Conservation (phyloP, 2,113 vertebrate species). For the Varanus komodoensis region DNA sequence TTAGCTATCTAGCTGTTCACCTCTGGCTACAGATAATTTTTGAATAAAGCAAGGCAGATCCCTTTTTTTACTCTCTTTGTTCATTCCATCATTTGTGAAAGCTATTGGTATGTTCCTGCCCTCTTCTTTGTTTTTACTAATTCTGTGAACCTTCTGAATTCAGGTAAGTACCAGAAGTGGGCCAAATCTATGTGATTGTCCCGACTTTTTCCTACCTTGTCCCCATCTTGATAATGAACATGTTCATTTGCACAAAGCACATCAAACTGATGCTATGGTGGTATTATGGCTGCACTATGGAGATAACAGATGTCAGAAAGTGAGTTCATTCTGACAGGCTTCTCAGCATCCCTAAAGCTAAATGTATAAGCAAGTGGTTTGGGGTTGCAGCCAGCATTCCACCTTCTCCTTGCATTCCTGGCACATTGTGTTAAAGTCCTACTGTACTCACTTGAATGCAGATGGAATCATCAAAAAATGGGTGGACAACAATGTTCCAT, state of each 20-base stretch:
- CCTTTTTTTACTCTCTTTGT: not conserved
- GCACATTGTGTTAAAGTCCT: not conserved
- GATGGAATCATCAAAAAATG: not conserved
- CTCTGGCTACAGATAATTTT: not conserved
- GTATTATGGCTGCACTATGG: not conserved
- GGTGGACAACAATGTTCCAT: not conserved
- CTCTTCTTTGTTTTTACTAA: not conserved
- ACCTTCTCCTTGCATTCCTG: not conserved
- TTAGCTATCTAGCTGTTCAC: not conserved
- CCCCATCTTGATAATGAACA: not conserved
- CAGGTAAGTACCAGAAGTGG: not conserved
- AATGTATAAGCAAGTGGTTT: not conserved
- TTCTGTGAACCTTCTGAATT: not conserved
- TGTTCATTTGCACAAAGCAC: not conserved
- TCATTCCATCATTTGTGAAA: not conserved
- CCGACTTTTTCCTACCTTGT: too few relatives aligned
- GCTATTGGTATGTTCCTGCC: not conserved
- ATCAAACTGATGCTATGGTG: not conserved
- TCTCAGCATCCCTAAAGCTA: not conserved
- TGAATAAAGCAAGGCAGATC: not conserved
- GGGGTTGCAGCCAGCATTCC: not conserved
- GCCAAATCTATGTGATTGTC: not conserved
- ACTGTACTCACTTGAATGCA: not conserved
- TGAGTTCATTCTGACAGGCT: not conserved
- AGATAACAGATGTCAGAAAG: not conserved